phyloP scores from a whole-genome alignment of 2,113 vertebrate genomes.

The Gnathonemus longibarbis region DNA sequence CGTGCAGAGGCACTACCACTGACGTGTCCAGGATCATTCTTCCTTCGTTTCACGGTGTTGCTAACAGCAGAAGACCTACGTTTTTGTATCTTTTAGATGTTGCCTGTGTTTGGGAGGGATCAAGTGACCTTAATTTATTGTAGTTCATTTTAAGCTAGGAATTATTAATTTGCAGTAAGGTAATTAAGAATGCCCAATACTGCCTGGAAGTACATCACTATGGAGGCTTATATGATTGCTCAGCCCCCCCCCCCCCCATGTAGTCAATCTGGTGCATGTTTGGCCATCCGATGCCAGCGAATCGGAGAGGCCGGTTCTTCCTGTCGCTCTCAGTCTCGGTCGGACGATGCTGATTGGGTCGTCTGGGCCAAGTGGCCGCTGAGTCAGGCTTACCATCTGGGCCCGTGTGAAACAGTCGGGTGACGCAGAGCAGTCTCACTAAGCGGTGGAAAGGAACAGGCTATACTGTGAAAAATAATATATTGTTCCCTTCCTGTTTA shows the following conservation, averaged over 20 bases:
- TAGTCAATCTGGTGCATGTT: background rate
- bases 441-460: constrained; percentile 48
- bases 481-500: constrained; percentile 58
- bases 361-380: background rate
- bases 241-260: background rate
- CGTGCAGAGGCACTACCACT: background rate
- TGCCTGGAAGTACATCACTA: background rate
- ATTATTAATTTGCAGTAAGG: background rate
- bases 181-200: background rate
- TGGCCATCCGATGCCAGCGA: background rate
- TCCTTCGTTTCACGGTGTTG: background rate
- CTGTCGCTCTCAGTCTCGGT: background rate
- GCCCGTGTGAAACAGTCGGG: background rate
- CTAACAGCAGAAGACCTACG: background rate
- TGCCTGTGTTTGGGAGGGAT: constrained; percentile 44
- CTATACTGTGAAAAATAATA: constrained; percentile 62
- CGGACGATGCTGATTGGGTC: background rate
- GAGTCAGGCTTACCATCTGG: background rate
- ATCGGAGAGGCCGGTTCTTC: background rate
- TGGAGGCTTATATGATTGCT: background rate
- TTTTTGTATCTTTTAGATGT: constrained; percentile 9
- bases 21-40: background rate
- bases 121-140: constrained; percentile 59
- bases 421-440: constrained; percentile 14
- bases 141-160: constrained; percentile 1